These are phyloP conservation scores for Cyanoramphus novaezelandiae DNA, from an alignment of 2,113 vertebrate genomes.

Conservation along the genomic window DNA sequence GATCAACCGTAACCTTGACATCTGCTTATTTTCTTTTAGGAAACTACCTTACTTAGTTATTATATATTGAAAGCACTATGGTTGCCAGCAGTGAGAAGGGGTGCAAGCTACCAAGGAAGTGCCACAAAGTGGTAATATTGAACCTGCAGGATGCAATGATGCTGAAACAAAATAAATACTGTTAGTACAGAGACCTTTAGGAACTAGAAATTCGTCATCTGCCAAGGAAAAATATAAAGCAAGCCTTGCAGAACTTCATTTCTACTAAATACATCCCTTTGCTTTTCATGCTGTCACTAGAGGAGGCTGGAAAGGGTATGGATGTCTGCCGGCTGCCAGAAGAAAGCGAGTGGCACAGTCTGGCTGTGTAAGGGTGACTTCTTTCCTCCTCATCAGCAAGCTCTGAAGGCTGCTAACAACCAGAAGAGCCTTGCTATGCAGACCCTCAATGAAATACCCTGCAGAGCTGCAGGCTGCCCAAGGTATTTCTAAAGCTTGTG, in stretches of 20 bases:
- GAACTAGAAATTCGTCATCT: not conserved
- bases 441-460: not conserved
- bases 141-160: not conserved
- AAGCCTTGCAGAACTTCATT: not conserved
- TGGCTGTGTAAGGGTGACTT: not conserved
- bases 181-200: not conserved
- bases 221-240: not conserved
- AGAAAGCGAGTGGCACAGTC: not conserved
- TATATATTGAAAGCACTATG: not conserved
- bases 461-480: not conserved
- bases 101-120: not conserved
- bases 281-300: not conserved
- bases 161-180: not conserved
- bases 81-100: not conserved
- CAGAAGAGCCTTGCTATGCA: not conserved
- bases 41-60: conserved; percentile 20
- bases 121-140: not conserved
- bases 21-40: conserved; percentile 46
- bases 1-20: conserved; percentile 18
- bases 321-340: not conserved
- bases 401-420: not conserved
- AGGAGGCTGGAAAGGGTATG: not conserved
- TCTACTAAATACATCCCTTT: not conserved
- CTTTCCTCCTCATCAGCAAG: not conserved
- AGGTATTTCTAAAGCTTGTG: not conserved